Evolutionary conservation across 92 coral and sea anemone genomes (phyloP), one percentile per base, ranked within the genome.

Genomic region (Diadumene lineata): DNA sequence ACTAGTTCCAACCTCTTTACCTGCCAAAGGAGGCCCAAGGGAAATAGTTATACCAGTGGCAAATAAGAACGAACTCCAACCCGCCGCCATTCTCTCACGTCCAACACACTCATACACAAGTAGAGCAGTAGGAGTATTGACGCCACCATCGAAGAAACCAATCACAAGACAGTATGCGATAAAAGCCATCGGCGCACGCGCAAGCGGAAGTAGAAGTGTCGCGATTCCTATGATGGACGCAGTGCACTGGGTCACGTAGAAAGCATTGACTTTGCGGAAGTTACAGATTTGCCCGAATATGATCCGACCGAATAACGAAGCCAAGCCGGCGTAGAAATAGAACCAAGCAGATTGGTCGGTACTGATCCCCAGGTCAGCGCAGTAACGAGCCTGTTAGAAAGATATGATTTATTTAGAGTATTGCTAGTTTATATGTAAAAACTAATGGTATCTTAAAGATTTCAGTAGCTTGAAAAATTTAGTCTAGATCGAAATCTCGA

Each of bases 281-380:
- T 76, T 75, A 68, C 90, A 85, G 32, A 85, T 60, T 23, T 74
- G 75, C 8, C 90, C 90, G 64, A 78, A 73, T 55, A 85, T 38
- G 61, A 85, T 69, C 10, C 90, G 82, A 56, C 90, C 85, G 55
- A 85, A 48, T 26, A 78, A 72, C 43, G 90, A 85, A 30, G 74
- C 64, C 43, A 80, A 69, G 4, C 90, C 90, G 64, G 72, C 69
- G 64, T 79, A 85, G 65, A 85, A 68, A 23, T 80, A 81, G 27
- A 74, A 66, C 74, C 75, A 69, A 1, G 90, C 81, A 7, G 75
- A 82, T 73, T 70, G 62, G 28, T 85, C 79, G 10, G 82, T 44
- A 30, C 78, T 68, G 48, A 85, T 80, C 18, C 85, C 90, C 16
- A 85, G 78, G 34, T 85, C 90, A n/a, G 74, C 85, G 26, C 85